These are phyloP conservation scores for Automeris io DNA, from an alignment of 2,888 invertebrate genomes.

Conservation along the genomic window DNA sequence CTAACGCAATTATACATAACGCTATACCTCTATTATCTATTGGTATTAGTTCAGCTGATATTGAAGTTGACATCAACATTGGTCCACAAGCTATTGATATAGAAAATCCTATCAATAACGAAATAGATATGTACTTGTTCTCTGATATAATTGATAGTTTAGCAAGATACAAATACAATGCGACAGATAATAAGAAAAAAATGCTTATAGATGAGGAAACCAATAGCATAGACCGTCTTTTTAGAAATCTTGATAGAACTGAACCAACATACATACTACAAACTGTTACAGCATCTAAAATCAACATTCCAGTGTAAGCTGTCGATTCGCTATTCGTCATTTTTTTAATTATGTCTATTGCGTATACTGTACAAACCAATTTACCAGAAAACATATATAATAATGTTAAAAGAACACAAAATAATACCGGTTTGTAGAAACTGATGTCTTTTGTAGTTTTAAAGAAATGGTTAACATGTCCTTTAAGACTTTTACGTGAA, in stretches of 20 bases:
- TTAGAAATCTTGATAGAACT: constrained; percentile 20
- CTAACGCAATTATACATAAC: constrained; percentile 14
- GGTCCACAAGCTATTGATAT: constrained; percentile 32
- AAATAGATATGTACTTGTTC: constrained; percentile 21
- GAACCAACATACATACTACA: constrained; percentile 30
- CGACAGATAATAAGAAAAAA: constrained; percentile 21
- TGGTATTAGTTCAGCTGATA: constrained; percentile 29
- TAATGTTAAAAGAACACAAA: constrained; percentile 18
- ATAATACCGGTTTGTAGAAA: constrained; percentile 31
- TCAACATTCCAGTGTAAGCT: constrained; percentile 38
- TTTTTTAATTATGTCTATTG: constrained; percentile 35
- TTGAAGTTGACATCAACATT: constrained; percentile 20
- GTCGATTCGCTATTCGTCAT: constrained; percentile 28
- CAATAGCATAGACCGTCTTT: constrained; percentile 27
- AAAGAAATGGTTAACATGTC: constrained; percentile 8
- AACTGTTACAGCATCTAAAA: constrained; percentile 39
- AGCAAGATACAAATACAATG: constrained; percentile 28
- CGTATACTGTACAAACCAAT: constrained; percentile 30
- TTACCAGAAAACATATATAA: constrained; percentile 30
- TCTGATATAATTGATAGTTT: constrained; percentile 19
- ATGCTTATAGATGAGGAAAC: constrained; percentile 18
- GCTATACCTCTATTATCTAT: constrained; percentile 24
- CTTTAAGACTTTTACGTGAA: not conserved
- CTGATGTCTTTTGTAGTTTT: constrained; percentile 15
- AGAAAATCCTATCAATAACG: constrained; percentile 23